These are phyloP conservation scores for Tenualosa ilisha DNA, from an alignment of 2,797 vertebrate species.

Conservation along the genomic window DNA sequence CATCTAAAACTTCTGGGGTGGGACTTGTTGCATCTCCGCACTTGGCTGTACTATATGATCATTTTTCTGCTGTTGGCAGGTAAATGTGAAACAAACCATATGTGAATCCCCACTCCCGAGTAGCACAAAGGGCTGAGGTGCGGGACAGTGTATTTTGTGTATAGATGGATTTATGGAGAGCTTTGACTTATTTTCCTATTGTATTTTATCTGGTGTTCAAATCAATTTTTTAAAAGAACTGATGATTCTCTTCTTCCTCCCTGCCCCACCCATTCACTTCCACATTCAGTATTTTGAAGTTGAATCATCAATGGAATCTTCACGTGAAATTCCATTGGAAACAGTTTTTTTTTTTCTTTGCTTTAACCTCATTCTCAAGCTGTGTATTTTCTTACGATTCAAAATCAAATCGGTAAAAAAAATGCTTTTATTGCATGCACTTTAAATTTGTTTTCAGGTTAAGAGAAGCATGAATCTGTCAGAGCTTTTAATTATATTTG, in stretches of 20 bases:
- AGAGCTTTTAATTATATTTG: constrained; percentile 99
- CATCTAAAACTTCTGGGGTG: constrained; percentile 69
- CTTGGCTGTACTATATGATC: constrained; percentile 80
- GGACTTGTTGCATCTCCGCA: constrained; percentile 59
- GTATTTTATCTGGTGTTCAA: constrained; percentile 97
- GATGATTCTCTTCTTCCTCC: constrained; percentile 76
- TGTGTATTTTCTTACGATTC: constrained; percentile 92
- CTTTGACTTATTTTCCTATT: constrained; percentile 99
- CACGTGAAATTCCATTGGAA: constrained; percentile 55
- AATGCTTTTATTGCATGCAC: constrained; percentile 98
- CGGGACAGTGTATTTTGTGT: constrained; percentile 94
- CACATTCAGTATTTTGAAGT: constrained; percentile 75
- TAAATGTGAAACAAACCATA: constrained; percentile 83
- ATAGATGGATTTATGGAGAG: constrained; percentile 99
- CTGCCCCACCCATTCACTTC: constrained; percentile 37
- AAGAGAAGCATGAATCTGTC: constrained; percentile 95
- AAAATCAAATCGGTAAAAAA: constrained; percentile 70
- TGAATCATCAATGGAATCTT: constrained; percentile 74
- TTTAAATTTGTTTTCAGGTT: constrained; percentile 94
- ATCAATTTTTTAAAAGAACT: constrained; percentile 74
- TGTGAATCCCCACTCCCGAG: constrained; percentile 81
- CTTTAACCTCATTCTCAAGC: constrained; percentile 90
- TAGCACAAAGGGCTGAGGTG: constrained; percentile 92
- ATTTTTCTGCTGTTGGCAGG: constrained; percentile 83
- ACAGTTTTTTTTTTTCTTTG: constrained; percentile 57